Evolutionary conservation across 2,888 invertebrate species (phyloP).

Genomic region (Ormyrus thymus): DNA sequence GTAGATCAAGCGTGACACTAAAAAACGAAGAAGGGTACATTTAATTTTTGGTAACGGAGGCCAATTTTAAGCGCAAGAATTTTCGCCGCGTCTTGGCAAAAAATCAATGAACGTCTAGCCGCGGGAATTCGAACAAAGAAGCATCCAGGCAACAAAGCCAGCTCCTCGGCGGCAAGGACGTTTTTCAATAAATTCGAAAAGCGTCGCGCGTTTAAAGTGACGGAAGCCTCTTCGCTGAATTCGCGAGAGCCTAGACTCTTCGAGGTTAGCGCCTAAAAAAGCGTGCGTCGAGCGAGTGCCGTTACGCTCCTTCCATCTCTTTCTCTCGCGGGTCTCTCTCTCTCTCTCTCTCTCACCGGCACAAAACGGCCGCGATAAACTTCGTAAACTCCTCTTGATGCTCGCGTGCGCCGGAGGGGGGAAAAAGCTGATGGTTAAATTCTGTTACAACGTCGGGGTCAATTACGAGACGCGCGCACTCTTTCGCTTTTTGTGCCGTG

Average conservation of each 20-base stretch:
- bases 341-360: not conserved
- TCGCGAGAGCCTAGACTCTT: not conserved
- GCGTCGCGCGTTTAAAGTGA: not conserved
- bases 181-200: constrained; percentile 12
- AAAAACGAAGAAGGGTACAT: not conserved
- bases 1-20: no score
- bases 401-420: not conserved
- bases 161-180: no score
- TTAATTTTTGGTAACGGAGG: no score
- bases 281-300: constrained; percentile 24
- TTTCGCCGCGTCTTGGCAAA: no score
- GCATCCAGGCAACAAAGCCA: no score
- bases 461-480: constrained; percentile 26
- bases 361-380: constrained; percentile 32
- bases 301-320: constrained; percentile 23
- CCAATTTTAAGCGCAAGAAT: no score
- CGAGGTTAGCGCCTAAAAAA: not conserved
- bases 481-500: constrained; percentile 1
- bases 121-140: no score
- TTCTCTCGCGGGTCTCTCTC: no score
- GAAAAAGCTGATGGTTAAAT: not conserved
- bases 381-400: constrained; percentile 5
- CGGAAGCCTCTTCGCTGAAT: not conserved
- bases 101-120: no score
- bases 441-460: constrained; percentile 4